phyloP scores from a whole-genome alignment of 2,888 invertebrate species.

The Mythimna pallens region DNA sequence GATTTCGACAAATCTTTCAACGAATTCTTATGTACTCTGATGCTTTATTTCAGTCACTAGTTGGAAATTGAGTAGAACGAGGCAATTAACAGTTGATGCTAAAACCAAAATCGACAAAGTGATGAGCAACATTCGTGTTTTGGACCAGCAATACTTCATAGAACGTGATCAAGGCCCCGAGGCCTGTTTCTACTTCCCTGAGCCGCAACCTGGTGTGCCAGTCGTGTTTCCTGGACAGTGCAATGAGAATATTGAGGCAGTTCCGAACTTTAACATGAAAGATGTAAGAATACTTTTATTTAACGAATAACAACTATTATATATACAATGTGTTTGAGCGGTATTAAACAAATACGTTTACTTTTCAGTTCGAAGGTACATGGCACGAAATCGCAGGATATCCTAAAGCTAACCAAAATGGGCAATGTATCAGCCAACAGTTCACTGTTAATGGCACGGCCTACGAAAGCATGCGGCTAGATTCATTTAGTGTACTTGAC shows the following conservation, averaged over 20 bases:
- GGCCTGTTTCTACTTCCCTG: slow-evolving; percentile 82
- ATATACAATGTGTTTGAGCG: slow-evolving; percentile 43
- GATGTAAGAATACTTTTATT: slow-evolving; percentile 62
- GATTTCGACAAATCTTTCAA: not conserved
- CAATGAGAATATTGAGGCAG: slow-evolving; percentile 70
- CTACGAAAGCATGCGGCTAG: slow-evolving; percentile 61
- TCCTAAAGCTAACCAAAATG: slow-evolving; percentile 73
- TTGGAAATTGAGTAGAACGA: slow-evolving; percentile 82
- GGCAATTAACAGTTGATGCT: slow-evolving; percentile 62
- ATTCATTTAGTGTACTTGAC: slow-evolving; percentile 70
- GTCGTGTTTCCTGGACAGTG: slow-evolving; percentile 82
- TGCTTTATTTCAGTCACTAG: slow-evolving; percentile 69
- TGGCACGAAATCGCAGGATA: slow-evolving; percentile 80
- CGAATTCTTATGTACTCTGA: not conserved
- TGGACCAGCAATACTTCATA: slow-evolving; percentile 74
- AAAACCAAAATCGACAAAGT: slow-evolving; percentile 64
- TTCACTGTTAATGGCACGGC: slow-evolving; percentile 65
- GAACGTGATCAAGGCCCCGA: slow-evolving; percentile 70
- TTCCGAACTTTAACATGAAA: slow-evolving; percentile 71
- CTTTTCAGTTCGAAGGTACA: slow-evolving; percentile 73
- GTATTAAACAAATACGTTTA: not conserved
- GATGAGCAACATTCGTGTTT: slow-evolving; percentile 67
- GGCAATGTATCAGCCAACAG: slow-evolving; percentile 78
- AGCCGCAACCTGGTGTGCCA: slow-evolving; percentile 70
- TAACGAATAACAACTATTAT: rapidly evolving